Evolutionary conservation across 2,113 vertebrate genomes (phyloP).

Genomic region (Hirundichthys speculiger): DNA sequence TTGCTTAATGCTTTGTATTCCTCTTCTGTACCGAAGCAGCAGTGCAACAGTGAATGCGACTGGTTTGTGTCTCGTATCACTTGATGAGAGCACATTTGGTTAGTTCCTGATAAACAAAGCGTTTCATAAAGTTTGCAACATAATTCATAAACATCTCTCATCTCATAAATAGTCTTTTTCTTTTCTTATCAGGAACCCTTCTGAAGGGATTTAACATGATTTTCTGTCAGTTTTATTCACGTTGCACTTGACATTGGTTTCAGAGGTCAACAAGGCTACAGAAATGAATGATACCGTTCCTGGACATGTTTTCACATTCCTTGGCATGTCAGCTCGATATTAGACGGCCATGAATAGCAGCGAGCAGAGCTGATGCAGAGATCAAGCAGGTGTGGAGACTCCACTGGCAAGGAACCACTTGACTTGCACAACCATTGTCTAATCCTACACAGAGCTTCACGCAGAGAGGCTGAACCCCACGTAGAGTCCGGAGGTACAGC

Average conservation of each 20-base stretch:
- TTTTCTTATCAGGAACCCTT: slow-evolving; percentile 30
- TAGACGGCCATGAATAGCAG: slow-evolving; percentile 37
- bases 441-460: slow-evolving; percentile 68
- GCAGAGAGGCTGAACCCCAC: slow-evolving; percentile 64
- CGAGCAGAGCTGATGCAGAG: slow-evolving; percentile 61
- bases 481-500: slow-evolving; percentile 55
- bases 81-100: slow-evolving; percentile 39
- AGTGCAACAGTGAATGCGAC: no score
- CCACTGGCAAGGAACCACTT: slow-evolving; percentile 68
- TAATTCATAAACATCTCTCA: slow-evolving; percentile 17
- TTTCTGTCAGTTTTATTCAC: slow-evolving; percentile 37
- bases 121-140: slow-evolving; percentile 51
- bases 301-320: slow-evolving; percentile 47
- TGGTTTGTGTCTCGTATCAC: slow-evolving; percentile 39
- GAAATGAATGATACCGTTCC: slow-evolving; percentile 55
- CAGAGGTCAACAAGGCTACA: slow-evolving; percentile 47
- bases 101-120: slow-evolving; percentile 61
- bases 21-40: slow-evolving; percentile 53
- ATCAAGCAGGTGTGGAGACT: slow-evolving; percentile 66
- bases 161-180: slow-evolving; percentile 38
- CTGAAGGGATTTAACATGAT: slow-evolving; percentile 30
- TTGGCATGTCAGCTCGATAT: slow-evolving; percentile 46
- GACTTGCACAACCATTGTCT: slow-evolving; percentile 65
- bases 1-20: slow-evolving; percentile 43
- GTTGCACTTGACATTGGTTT: slow-evolving; percentile 42